Evolutionary conservation across 2,888 invertebrate genomes (phyloP).

Genomic region (Eubasilissa splendida): DNA sequence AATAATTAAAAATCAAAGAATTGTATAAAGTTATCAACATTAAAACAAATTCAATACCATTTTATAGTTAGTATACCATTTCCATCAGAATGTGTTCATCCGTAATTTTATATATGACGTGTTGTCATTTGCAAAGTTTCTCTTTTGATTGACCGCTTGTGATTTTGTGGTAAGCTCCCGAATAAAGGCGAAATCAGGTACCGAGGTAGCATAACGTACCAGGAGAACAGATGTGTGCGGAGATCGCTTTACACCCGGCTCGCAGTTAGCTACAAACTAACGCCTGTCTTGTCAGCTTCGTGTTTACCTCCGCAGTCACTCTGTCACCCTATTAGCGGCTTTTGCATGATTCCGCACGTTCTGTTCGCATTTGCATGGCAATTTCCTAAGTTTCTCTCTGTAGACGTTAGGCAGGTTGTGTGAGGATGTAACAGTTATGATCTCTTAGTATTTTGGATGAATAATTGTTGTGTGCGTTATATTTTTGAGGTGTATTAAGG

Average conservation of each 20-base stretch:
- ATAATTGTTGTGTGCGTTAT: neutral
- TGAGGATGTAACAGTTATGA: conserved; percentile 17
- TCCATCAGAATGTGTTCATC: too few species aligned
- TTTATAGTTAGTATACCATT: too few species aligned
- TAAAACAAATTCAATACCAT: too few species aligned
- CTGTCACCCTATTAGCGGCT: conserved; percentile 48
- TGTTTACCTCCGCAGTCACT: conserved; percentile 52
- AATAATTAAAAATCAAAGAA: too few species aligned
- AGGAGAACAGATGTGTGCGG: neutral
- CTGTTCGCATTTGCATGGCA: conserved; percentile 31
- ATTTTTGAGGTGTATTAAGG: neutral
- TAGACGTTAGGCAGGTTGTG: conserved; percentile 14
- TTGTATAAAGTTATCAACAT: too few species aligned
- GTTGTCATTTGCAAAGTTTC: neutral
- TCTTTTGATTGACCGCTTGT: neutral
- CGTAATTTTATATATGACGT: neutral
- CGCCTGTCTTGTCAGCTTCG: conserved; percentile 38
- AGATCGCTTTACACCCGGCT: conserved; percentile 15
- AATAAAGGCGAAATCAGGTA: conserved; percentile 23
- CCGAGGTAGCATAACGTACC: conserved; percentile 23
- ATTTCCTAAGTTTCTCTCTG: conserved; percentile 22
- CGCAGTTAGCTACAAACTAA: conserved; percentile 33
- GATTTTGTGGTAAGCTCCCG: neutral
- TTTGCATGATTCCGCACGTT: conserved; percentile 51
- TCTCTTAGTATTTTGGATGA: conserved; percentile 6